Base-by-base conservation (phyloP, 2,888 invertebrate species). In the Cantharis lateralis region DNA sequence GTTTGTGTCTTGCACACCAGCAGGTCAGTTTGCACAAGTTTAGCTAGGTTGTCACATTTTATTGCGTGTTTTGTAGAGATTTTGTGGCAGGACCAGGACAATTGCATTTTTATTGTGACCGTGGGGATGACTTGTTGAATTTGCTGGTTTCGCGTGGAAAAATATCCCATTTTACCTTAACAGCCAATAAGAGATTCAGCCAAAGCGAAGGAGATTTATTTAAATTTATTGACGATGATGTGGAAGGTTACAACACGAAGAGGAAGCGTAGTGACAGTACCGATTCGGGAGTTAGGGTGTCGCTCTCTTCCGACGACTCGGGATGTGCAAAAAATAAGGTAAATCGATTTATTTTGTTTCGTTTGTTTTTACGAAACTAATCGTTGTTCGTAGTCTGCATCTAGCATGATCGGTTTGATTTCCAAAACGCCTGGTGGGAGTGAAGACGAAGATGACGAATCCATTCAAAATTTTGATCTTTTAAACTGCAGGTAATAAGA, bases 1-100 rank as follows among this genome's bases (percentile, higher is more conserved):
- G 90, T 91, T 62, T 92, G 93, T 84, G 89, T 92, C 32, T 88
- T 93, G 80, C 91, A 90, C 82, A 89, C 93, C n/a, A 91, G 91
- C 89, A 90, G 91, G 92, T 92, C 84, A 83, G 81, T 79, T 15
- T 18, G 18, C 1, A 18, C 18, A 18, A 18, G 18, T 18, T n/a
- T n/a, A n/a, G n/a, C n/a, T n/a, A n/a, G n/a, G n/a, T n/a, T n/a
- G n/a, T n/a, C n/a, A n/a, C n/a, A n/a, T n/a, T n/a, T 18, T 18
- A 18, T 18, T 18, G 1, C 18, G 1, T 18, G 20, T 20, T 62
- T 84, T 85, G 82, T 61, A 90, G 90, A 72, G 88, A 89, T 70
- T 91, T 91, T 81, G 85, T 88, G 24, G 87, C 88, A n/a, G 91
- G 91, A 9, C 85, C 89, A 3, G 91, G 91, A 0, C 90, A 91